Base-by-base conservation (phyloP, 2,797 vertebrate genomes). In the Pogoniulus pusillus region DNA sequence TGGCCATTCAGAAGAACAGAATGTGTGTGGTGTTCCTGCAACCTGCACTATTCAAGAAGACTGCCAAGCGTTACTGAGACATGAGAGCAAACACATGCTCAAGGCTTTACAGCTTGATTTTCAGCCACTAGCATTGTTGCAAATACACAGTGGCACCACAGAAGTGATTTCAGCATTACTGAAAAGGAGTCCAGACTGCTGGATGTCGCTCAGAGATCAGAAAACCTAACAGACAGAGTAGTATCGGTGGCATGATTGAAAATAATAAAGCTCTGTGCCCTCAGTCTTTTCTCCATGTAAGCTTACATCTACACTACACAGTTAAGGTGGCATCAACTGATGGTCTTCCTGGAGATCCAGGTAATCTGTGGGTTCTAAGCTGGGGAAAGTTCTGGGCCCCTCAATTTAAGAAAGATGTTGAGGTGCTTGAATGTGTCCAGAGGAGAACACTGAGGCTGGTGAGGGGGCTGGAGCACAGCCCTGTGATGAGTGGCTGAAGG, bases 11-110 rank as follows among this genome's bases (percentile, higher is more conserved):
- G 53, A 55, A 34, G 54, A 75, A 27, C 22, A 73, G 64, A 70
- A 23, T 1, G 0, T 0, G 0, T 3, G 16, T 27, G 37, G 20
- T 2, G 4, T 45, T 58, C 34, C 55, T 65, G n/a, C 27, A 59
- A 19, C 23, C 47, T 27, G 22, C 3, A 63, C 66, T 47, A 2
- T 14, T 32, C 2, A 0, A 34, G 27, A 39, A 69, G 7, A 19
- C 43, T 34, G 29, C 19, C 12, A 34, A 18, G 9, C 43, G 7
- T 16, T 49, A n/a, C 63, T 47, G 34, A 69, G 37, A 22, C 54
- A 3, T 20, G 30, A 72, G 32, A 58, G 6, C 3, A 47, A 75
- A 24, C 19, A 35, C 60, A 39, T 2, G 7, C 9, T 59, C 0
- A 0, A 82, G 15, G 18, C 13, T n/a, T 23, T 23, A 20, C 15